Base-by-base conservation (phyloP, 2,113 vertebrate genomes). In the Notarius lentiginosus region DNA sequence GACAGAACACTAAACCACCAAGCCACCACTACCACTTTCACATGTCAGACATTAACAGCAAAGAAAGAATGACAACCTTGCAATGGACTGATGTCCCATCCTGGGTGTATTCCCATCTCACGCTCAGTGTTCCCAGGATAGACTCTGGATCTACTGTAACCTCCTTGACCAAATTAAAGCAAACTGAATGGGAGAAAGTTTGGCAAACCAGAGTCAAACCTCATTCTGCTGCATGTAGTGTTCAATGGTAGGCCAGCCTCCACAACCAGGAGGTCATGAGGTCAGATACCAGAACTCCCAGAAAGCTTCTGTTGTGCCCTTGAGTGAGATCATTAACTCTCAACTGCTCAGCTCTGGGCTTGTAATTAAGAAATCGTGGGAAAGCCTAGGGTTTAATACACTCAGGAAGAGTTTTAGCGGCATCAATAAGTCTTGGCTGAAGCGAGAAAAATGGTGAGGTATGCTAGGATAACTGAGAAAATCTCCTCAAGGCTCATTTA, bases 401-500 rank as follows among this genome's bases (percentile, higher is more conserved):
- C 56, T 10, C 18, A 61, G 18, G 18, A 81, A 81, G 5, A 22
- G 56, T 56, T 61, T 81, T 22, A 81, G 47, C 34, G 22, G 86
- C 12, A 61, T 53, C 34, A 82, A n/a, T 60, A 63, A 63, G 49
- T 84, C 81, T 79, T 18, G 53, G 49, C 53, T 65, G 14, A 56
- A 73, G 55, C 51, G 34, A 47, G 63, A 86, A 51, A 72, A 80
- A 86, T 15, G 15, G 41, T 56, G 49, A 53, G n/a, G 24, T 66
- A 17, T 10, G 12, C 47, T 41, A 72, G 41, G 53, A 81, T 61
- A 61, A 81, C 82, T 1, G 66, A 73, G 66, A 72, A 72, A 84
- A 83, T 83, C 82, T 68, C 27, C 51, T 61, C 73, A 85, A 65
- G 66, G 47, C 84, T 79, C 73, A 65, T 65, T 76, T 49, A 77